Base-by-base conservation (phyloP, 2,113 vertebrate species). In the Myrmecobius fasciatus region DNA sequence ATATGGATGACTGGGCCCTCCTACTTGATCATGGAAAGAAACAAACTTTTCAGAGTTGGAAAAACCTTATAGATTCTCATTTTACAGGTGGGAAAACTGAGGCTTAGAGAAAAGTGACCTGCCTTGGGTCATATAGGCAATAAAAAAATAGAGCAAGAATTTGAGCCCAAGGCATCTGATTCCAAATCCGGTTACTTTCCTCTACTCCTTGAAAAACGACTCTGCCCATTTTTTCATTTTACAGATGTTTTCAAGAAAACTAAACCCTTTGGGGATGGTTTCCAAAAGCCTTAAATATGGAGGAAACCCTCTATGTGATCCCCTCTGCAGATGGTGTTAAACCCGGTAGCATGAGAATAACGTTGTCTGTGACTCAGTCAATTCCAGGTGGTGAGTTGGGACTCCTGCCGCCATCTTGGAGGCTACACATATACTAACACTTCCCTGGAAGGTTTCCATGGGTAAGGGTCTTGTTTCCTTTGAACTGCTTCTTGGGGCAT, bases 401-500 rank as follows among this genome's bases (percentile, higher is more conserved):
- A 83, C 20, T 83, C n/a, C 67, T 43, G 67, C 67, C n/a, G n/a
- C n/a, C 67, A 83, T 83, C 20, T 83, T 83, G 67, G 1, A 54
- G 53, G 36, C 52, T 90, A 26, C 2, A 0, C 4, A 14, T 51
- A 3, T 11, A 43, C 52, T 11, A 91, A n/a, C 53, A 46, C 0
- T 28, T 47, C 67, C 83, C 92, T n/a, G 0, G 17, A 31, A 94
- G 93, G n/a, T 48, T 89, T 52, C 46, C 60, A 43, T 94, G 9
- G 52, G 26, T 51, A 47, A 92, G 90, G 7, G 92, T 36, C 4
- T 94, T 92, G 83, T n/a, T n/a, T 60, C 46, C 47, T 47, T 43
- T 54, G 54, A 88, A 0, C 54, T 52, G 24, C 53, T 91, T 88
- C 91, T 94, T 92, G 46, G 56, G 91, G 96, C 92, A 95, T 95